phyloP scores from a whole-genome alignment of 2,113 vertebrate genomes.

The Melanostigma gelatinosum region DNA sequence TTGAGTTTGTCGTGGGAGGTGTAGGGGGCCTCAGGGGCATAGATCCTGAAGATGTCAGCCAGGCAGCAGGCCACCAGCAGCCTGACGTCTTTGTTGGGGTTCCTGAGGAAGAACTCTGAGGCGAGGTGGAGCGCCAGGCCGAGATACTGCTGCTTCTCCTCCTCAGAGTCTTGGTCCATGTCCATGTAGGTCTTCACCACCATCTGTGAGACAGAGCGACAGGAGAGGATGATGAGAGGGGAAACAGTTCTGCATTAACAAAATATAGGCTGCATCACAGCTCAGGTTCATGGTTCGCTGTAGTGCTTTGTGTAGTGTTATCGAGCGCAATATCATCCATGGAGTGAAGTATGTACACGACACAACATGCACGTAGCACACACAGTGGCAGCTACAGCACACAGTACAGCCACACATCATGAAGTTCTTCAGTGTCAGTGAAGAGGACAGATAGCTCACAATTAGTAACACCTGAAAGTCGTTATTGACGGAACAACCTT shows the following conservation, averaged over 20 bases:
- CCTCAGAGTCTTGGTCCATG: slow-evolving; percentile 99
- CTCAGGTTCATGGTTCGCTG: neutral
- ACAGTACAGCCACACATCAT: neutral
- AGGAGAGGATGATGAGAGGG: slow-evolving; percentile 6
- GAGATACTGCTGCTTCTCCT: slow-evolving; percentile 99
- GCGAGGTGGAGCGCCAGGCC: slow-evolving; percentile 97
- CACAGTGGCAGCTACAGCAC: neutral
- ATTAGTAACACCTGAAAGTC: neutral
- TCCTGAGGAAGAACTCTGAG: slow-evolving; percentile 99
- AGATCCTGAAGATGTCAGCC: slow-evolving; percentile 99
- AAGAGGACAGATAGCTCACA: too few species aligned
- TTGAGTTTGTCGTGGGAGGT: slow-evolving; percentile 99
- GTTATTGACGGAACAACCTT: neutral
- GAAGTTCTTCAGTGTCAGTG: neutral
- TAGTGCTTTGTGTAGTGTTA: neutral
- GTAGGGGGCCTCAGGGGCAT: slow-evolving; percentile 98
- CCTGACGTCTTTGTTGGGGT: slow-evolving; percentile 99
- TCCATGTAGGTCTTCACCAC: slow-evolving; percentile 99
- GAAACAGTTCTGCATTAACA: neutral
- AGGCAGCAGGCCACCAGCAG: slow-evolving; percentile 98
- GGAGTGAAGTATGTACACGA: neutral
- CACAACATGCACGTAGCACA: neutral
- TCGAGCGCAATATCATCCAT: neutral
- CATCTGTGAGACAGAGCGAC: slow-evolving; percentile 84
- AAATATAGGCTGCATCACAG: neutral